A percentile compares a stretch with the other conserved stretches of the same genome.
Evolutionary conservation across 1,140 invertebrate species (phyloP).

Genomic region (Rhopalosiphum maidis): DNA sequence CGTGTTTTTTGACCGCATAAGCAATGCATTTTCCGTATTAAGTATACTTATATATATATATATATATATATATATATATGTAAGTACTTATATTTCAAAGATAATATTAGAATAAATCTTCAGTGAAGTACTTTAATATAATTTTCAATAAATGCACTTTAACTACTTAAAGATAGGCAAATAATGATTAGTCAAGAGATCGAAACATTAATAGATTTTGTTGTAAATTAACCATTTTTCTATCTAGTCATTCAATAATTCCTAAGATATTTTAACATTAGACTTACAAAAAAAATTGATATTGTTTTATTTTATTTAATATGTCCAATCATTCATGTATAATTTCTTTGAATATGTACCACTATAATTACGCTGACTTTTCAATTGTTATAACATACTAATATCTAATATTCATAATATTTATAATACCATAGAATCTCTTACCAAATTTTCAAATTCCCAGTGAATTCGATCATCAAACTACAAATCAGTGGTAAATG

Average conservation of each 20-base stretch:
- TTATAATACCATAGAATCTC: not conserved
- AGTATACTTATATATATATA: too few relatives aligned
- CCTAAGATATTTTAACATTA: not conserved
- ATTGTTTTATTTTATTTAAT: not conserved
- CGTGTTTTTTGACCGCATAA: not conserved
- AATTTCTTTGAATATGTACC: not conserved
- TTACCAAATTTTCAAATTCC: constrained; percentile 39
- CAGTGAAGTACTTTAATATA: not conserved
- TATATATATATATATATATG: too few relatives aligned
- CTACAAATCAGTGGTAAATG: not conserved
- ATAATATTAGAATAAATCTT: not conserved
- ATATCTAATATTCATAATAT: not conserved
- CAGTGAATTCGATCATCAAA: constrained; percentile 44
- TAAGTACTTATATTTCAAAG: not conserved
- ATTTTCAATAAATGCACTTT: not conserved
- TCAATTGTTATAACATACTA: not conserved
- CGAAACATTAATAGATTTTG: not conserved
- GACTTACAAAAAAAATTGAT: not conserved
- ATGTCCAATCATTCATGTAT: not conserved
- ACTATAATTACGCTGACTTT: not conserved
- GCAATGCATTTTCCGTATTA: not conserved
- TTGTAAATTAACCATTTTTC: not conserved
- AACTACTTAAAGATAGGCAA: not conserved
- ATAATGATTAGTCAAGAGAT: not conserved
- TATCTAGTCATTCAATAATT: not conserved